These are phyloP conservation scores for Muschampia plurimacula DNA, from an alignment of 2,888 invertebrate genomes.

Conservation along the genomic window DNA sequence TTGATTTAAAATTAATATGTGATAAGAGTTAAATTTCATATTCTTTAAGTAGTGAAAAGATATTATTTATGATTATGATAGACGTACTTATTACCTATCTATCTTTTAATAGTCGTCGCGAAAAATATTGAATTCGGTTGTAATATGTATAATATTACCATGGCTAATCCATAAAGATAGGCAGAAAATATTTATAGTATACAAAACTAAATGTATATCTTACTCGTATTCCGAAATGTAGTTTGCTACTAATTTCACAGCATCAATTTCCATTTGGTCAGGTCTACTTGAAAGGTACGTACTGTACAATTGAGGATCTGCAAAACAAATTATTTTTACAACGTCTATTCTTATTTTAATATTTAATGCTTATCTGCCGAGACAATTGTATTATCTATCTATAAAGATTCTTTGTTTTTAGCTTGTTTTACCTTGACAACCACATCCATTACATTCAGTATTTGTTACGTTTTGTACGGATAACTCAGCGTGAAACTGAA, in stretches of 20 bases:
- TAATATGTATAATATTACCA: too few relatives aligned
- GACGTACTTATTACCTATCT: too few relatives aligned
- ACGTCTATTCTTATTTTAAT: background rate
- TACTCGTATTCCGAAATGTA: slow-evolving; percentile 50
- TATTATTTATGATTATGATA: too few relatives aligned
- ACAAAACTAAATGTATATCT: slow-evolving; percentile 34
- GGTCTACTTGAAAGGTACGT: slow-evolving; percentile 88
- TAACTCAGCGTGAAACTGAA: slow-evolving; percentile 90
- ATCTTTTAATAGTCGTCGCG: too few relatives aligned
- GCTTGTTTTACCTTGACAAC: slow-evolving; percentile 43
- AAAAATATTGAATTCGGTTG: too few relatives aligned
- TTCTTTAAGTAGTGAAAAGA: too few relatives aligned
- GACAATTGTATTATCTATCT: background rate
- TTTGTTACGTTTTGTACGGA: slow-evolving; percentile 39
- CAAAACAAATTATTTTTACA: slow-evolving; percentile 43
- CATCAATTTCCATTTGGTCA: slow-evolving; percentile 88
- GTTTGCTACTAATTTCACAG: slow-evolving; percentile 72
- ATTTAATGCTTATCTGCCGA: slow-evolving; percentile 3
- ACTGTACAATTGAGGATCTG: slow-evolving; percentile 85
- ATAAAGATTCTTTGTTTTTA: background rate
- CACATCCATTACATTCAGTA: slow-evolving; percentile 61
- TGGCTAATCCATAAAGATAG: too few relatives aligned
- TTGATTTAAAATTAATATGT: too few relatives aligned
- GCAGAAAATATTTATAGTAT: background rate
- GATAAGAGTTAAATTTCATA: too few relatives aligned